Base-by-base conservation (phyloP, 2,113 vertebrate genomes). In the Motacilla alba region DNA sequence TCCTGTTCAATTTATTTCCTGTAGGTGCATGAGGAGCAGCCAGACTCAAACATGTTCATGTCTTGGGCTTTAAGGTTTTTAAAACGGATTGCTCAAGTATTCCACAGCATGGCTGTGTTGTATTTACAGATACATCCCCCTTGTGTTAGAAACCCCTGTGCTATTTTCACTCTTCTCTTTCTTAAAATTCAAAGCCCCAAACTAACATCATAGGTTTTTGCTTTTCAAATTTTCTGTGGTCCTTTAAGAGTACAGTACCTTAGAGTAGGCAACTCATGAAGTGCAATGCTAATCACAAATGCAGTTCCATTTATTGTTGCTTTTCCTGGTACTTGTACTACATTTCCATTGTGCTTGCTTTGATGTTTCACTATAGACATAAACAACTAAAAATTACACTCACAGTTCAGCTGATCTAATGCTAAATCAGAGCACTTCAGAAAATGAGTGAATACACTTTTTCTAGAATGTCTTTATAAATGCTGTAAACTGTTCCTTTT, bases 21-120 rank as follows among this genome's bases (percentile, higher is more conserved):
- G 4, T 82, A 89, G 60, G n/a, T 92, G 93, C 88, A 89, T 70
- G 75, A 84, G 43, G 87, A 95, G 59, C 90, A 88, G 33, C n/a
- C 81, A 43, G 66, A 76, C 19, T 64, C 75, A 58, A 73, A 53
- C 20, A 79, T 19, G 3, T 53, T 49, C 41, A 13, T 63, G 30
- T 60, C 47, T 75, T 41, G 64, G 50, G 47, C 30, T 90, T 91
- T 55, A 68, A 89, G 37, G 52, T 91, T 92, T 85, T 93, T 84
- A 64, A 79, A 90, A 49, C 28, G 12, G 11, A 70, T 72, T 63
- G 70, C 78, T 89, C 2, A 0, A 73, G 15, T 85, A 43, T 88
- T 90, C 69, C 80, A 85, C 75, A 94, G 91, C 78, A 41, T 41
- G 70, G 76, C 79, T 92, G 86, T 85, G 44, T 62, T 87, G 37